Conservation (phyloP, 2,113 vertebrate genomes). For the Hydropotes inermis region DNA sequence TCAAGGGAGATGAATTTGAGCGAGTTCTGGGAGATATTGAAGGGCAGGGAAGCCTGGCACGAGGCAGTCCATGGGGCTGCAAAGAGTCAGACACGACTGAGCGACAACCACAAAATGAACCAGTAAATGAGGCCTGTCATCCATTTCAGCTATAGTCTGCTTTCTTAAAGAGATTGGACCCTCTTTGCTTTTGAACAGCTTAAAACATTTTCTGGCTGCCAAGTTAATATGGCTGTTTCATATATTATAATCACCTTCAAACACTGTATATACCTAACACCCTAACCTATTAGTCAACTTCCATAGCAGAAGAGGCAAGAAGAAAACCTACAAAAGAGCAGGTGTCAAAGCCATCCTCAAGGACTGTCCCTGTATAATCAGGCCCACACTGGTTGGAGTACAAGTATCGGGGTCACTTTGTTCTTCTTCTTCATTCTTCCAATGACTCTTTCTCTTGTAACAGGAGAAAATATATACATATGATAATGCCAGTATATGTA, state of each 20-base stretch:
- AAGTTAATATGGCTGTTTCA: not conserved
- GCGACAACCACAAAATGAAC: not conserved
- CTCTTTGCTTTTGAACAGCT: not conserved
- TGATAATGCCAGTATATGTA: not conserved
- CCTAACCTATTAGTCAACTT: not conserved
- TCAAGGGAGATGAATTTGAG: not conserved
- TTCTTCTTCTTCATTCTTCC: not conserved
- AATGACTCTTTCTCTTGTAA: not conserved
- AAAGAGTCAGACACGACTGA: fast-evolving
- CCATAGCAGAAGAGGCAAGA: not conserved
- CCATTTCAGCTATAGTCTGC: not conserved
- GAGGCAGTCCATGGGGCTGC: not conserved
- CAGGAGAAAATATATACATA: not conserved
- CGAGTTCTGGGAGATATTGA: not conserved
- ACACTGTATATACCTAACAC: not conserved
- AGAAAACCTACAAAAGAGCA: not conserved
- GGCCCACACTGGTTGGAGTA: not conserved
- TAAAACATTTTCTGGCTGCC: not conserved
- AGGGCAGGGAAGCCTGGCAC: not conserved
- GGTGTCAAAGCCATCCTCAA: not conserved
- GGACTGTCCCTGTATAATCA: not conserved
- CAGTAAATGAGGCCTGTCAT: not conserved
- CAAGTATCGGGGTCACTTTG: not conserved
- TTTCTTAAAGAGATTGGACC: not conserved
- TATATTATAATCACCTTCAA: not conserved